These are phyloP conservation scores for Erannis defoliaria DNA, from an alignment of 2,888 invertebrate species.

Conservation along the genomic window DNA sequence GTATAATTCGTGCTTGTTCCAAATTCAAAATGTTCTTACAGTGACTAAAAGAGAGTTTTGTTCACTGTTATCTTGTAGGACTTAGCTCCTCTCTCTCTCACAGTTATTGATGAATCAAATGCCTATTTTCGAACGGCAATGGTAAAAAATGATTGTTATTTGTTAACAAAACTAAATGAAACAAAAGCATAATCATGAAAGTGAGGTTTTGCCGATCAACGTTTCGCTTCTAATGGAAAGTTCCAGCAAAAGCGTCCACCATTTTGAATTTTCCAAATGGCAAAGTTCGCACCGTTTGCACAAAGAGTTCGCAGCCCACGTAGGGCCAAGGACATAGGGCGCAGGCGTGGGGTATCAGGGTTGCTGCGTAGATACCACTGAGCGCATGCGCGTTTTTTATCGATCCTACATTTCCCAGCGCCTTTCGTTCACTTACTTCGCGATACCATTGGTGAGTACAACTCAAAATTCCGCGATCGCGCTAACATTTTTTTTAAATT, in stretches of 20 bases:
- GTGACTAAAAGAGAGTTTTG: too few relatives aligned
- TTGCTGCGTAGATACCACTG: slow-evolving; percentile 54
- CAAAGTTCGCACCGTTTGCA: slow-evolving; percentile 28
- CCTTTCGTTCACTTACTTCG: slow-evolving; percentile 64
- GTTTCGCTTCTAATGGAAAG: slow-evolving; percentile 22
- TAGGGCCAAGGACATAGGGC: background rate
- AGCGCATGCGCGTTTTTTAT: slow-evolving; percentile 71
- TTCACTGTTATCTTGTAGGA: too few relatives aligned
- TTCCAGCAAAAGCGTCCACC: slow-evolving; percentile 25
- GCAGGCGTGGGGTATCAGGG: slow-evolving; percentile 33
- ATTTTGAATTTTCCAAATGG: slow-evolving; percentile 23
- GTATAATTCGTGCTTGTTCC: too few relatives aligned
- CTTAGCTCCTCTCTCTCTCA: too few relatives aligned
- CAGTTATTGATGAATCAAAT: too few relatives aligned
- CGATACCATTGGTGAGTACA: slow-evolving; percentile 74
- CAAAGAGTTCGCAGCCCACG: slow-evolving; percentile 15
- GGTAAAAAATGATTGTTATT: background rate
- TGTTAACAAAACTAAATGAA: too few relatives aligned
- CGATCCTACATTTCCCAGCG: slow-evolving; percentile 56
- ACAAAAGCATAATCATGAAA: too few relatives aligned
- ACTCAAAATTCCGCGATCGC: slow-evolving; percentile 62
- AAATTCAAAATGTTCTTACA: too few relatives aligned
- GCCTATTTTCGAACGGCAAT: too few relatives aligned
- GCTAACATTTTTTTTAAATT: slow-evolving; percentile 31
- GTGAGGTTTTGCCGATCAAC: slow-evolving; percentile 1